Conservation (phyloP, 2,888 invertebrate species). For the Priocnemis perturbator region DNA sequence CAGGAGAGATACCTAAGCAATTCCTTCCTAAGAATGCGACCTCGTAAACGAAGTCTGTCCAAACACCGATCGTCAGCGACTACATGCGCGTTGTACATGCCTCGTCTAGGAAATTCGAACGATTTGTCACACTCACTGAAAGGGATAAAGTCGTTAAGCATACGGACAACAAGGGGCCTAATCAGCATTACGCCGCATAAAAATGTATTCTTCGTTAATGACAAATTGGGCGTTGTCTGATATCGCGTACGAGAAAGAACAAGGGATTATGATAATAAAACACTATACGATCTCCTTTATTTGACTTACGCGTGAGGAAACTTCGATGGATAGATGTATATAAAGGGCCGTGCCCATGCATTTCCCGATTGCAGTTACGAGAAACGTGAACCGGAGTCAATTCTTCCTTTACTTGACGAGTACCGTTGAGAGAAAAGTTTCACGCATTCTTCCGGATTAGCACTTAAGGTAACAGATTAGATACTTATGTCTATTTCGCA, state of each 20-base stretch:
- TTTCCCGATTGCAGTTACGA: neutral
- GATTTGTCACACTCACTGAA: constrained; percentile 1
- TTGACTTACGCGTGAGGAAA: constrained; percentile 20
- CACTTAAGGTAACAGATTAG: no score
- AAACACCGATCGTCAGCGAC: neutral
- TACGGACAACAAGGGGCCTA: neutral
- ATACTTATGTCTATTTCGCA: no score
- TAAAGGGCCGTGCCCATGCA: constrained; percentile 13
- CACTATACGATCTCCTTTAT: constrained; percentile 16
- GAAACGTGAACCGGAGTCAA: no score
- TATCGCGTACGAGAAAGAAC: constrained; percentile 25
- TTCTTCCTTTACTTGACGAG: no score
- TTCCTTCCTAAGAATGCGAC: neutral
- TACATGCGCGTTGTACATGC: neutral
- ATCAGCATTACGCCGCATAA: neutral
- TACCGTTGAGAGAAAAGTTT: no score
- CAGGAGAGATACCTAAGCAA: no score
- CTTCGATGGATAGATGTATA: constrained; percentile 17
- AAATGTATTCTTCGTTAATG: constrained; percentile 18
- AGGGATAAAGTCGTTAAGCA: neutral
- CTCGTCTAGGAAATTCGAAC: neutral
- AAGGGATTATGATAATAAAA: constrained; percentile 39
- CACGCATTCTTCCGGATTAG: no score
- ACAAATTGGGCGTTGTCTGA: constrained; percentile 34
- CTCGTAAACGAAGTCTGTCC: no score